These are phyloP conservation scores for Nemurella pictetii DNA, from an alignment of 2,888 invertebrate genomes.

Conservation along the genomic window DNA sequence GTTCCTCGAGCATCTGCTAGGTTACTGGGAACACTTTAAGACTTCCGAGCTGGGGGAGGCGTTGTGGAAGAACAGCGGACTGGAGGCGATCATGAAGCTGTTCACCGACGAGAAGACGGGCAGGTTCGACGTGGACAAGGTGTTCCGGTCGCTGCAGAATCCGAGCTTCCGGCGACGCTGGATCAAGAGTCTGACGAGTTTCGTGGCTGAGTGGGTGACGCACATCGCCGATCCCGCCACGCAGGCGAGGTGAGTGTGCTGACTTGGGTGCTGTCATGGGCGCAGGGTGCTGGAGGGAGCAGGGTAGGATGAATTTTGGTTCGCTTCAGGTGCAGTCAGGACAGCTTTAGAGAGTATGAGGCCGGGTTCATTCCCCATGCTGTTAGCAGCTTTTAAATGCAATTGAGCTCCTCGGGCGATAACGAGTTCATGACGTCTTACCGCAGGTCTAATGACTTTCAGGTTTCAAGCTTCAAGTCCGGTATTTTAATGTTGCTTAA, in stretches of 20 bases:
- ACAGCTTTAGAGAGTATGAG: no score
- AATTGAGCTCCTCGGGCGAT: no score
- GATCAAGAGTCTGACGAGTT: conserved; percentile 75
- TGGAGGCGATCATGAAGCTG: conserved; percentile 67
- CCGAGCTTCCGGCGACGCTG: conserved; percentile 77
- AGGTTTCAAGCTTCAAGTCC: no score
- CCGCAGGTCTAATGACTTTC: no score
- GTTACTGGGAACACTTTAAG: conserved; percentile 77
- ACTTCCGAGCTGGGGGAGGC: conserved; percentile 76
- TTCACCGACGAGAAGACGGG: conserved; percentile 72
- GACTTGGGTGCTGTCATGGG: no score
- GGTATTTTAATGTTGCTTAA: no score
- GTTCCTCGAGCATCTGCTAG: conserved; percentile 66
- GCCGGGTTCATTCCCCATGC: no score
- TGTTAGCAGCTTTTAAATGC: no score
- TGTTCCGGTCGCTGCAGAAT: conserved; percentile 78
- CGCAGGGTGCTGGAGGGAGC: no score
- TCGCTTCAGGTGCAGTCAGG: no score
- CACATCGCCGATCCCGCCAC: conserved; percentile 75
- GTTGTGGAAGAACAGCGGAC: conserved; percentile 72
- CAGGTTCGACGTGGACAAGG: conserved; percentile 69
- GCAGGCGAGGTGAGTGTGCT: conserved; percentile 68
- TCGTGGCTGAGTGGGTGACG: conserved; percentile 73
- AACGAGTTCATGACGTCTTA: no score
- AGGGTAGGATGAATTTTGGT: no score